phyloP scores from a whole-genome alignment of 2,888 invertebrate genomes.

The Acanthosoma haemorrhoidale region DNA sequence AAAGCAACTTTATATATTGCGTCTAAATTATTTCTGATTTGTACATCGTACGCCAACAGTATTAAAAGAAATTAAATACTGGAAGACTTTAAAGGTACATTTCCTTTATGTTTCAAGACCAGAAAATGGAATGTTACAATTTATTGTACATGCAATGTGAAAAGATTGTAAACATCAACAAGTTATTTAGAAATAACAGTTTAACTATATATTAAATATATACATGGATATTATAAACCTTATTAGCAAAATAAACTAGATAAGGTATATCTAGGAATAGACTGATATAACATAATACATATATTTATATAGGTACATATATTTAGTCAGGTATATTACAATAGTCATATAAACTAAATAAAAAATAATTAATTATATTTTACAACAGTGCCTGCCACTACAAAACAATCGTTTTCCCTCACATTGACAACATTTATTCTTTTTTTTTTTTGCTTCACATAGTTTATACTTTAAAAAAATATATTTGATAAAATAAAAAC shows the following conservation, averaged over 20 bases:
- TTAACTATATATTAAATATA: conserved; percentile 4
- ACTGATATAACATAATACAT: background rate
- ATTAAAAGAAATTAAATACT: background rate
- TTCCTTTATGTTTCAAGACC: background rate
- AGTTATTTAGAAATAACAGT: background rate
- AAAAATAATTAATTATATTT: background rate
- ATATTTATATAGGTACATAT: conserved; percentile 6
- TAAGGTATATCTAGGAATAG: background rate
- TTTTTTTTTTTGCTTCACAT: background rate
- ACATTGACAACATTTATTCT: background rate
- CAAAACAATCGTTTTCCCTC: background rate
- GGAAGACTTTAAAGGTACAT: background rate
- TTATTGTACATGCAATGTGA: background rate
- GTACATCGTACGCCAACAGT: too few species aligned
- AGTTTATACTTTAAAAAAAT: background rate
- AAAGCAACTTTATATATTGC: background rate
- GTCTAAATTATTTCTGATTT: background rate
- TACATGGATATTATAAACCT: background rate
- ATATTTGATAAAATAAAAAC: conserved; percentile 6
- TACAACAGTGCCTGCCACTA: background rate
- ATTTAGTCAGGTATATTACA: background rate
- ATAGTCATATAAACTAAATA: background rate
- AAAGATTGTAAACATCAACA: background rate
- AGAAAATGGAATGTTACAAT: background rate
- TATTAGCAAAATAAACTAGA: background rate